phyloP scores from a whole-genome alignment of 2,888 invertebrate species.

The Tubulanus polymorphus region DNA sequence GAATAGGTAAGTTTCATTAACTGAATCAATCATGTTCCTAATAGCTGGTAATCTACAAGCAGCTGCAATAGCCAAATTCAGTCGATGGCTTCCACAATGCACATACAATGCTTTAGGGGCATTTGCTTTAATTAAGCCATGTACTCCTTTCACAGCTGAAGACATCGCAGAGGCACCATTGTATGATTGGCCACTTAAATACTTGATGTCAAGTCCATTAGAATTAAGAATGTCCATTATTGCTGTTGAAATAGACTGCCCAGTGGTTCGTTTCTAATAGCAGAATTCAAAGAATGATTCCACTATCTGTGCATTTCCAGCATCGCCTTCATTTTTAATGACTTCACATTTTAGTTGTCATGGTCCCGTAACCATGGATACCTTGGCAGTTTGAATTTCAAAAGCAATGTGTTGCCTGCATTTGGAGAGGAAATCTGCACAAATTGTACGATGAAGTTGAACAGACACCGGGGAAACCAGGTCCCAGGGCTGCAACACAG shows the following conservation, averaged over 20 bases:
- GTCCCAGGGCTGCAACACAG: too few relatives aligned
- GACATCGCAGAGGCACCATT: conserved; percentile 18
- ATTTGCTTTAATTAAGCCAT: conserved; percentile 11
- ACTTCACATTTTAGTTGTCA: too few relatives aligned
- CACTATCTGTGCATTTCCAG: not conserved
- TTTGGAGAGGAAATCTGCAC: too few relatives aligned
- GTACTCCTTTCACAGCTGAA: conserved; percentile 12
- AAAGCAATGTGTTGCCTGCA: too few relatives aligned
- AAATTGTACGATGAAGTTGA: too few relatives aligned
- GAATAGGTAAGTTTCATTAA: conserved; percentile 8
- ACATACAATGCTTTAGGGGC: conserved; percentile 16
- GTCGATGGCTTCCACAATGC: conserved; percentile 19
- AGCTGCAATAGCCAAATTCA: conserved; percentile 17
- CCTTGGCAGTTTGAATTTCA: too few relatives aligned
- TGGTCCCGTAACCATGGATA: too few relatives aligned
- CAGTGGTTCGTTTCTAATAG: conserved; percentile 11
- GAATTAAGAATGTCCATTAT: conserved; percentile 5
- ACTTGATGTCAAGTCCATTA: conserved; percentile 8
- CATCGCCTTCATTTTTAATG: not conserved
- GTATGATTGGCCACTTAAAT: conserved; percentile 17
- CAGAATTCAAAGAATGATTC: conserved; percentile 14
- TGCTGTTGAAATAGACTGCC: not conserved
- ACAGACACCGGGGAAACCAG: too few relatives aligned
- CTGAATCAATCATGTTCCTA: conserved; percentile 17
- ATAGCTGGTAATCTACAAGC: conserved; percentile 15